Base-by-base conservation (phyloP, 2,888 invertebrate genomes). In the Caenorhabditis angaria region DNA sequence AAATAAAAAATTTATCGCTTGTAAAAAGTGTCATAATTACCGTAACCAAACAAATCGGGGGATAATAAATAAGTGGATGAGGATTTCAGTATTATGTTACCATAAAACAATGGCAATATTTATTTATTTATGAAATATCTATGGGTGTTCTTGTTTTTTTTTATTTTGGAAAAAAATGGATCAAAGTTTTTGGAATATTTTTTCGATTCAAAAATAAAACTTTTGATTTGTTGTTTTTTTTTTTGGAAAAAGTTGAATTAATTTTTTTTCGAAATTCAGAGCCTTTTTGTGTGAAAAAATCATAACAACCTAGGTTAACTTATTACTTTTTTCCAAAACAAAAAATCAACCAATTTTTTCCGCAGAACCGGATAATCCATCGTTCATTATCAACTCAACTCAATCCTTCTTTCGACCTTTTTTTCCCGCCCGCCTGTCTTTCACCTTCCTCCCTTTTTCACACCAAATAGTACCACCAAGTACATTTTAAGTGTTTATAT, bases 351-450 rank as follows among this genome's bases (percentile, higher is more conserved):
- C n/a, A n/a, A 12, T 41, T 18, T 14, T 18, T 3, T 14, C 41
- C 41, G 41, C 18, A 41, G 18, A 41, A 41, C 6, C 10, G 41
- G 41, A 41, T 41, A 41, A 18, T 41, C 10, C 12, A 32, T 41
- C 10, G 41, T 41, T 41, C 18, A 18, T 41, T 41, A 41, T 41
- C 41, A 41, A 18, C 41, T 41, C 41, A 41, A 14, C 41, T 14
- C 18, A n/a, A 3, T 41, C 18, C 41, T 12, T 10, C 6, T 14
- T 55, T 35, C n/a, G 35, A 35, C 54, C 27, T 32, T 59, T 47
- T 18, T 48, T 50, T 50, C 50, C 56, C 48, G 6, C 24, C 27
- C 59, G 54, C 54, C 65, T 59, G 65, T 65, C 65, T 59, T 65
- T 59, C 65, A 65, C 65, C 5, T 41, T 41, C 18, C 18, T 14